Evolutionary conservation across 1,140 invertebrate genomes (phyloP), one percentile per base, ranked within the genome.

Genomic region (Neodiprion lecontei): DNA sequence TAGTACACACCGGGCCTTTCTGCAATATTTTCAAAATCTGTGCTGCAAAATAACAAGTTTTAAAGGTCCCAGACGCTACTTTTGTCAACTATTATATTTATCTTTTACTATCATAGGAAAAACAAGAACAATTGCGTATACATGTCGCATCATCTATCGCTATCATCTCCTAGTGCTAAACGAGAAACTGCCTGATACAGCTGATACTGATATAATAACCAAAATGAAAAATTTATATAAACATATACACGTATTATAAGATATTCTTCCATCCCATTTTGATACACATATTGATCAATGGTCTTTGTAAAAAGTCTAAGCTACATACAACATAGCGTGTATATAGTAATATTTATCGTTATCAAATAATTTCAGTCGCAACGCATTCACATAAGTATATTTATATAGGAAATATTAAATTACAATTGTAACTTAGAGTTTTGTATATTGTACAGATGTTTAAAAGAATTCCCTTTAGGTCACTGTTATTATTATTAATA

Each of bases 321-420:
- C 70, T 71, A 81, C 76, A 79, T 78, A 78, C 81, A 79, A 79
- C 79, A 83, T 76, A 78, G 75, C 73, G 69, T 87, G 85, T 87
- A 86, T 65, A 87, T 86, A 87, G 79, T 71, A 75, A 81, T 78
- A 81, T 82, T 77, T 85, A 84, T 82, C 75, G 72, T 85, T 85
- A 83, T 87, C 81, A 40, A 73, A 83, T 84, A 85, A 82, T 81
- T 77, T 78, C 72, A 76, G 78, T 80, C 79, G 80, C 79, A 79
- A 81, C 78, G 74, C 75, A 80, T 86, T 83, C 83, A 84, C 80
- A 40, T 40, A 40, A 40, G 53, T 61, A 85, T 82, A 81, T 85
- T 82, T 86, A 82, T 85, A 81, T 82, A 77, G 79, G 82, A 75
- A 75, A 80, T 70, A 50, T 82, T 79, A 67, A 77, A 76, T 77